Conservation (phyloP, 2,888 invertebrate genomes). For the Doris montereyensis region DNA sequence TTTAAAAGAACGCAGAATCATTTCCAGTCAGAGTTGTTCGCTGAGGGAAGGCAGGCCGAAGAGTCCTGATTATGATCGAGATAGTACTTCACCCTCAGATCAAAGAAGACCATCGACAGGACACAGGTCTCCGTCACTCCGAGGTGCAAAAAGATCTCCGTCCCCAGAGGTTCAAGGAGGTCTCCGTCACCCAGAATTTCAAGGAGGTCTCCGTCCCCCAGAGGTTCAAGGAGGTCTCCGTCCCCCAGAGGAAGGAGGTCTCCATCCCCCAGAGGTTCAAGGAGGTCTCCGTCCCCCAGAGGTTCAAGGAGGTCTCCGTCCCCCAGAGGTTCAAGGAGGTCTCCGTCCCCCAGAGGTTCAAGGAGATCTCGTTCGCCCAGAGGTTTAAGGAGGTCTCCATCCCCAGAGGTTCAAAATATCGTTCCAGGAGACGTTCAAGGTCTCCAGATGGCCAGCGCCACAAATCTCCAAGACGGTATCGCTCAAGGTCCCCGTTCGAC, state of each 20-base stretch:
- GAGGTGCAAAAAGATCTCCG: neutral
- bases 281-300: too few species aligned
- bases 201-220: neutral
- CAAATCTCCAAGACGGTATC: neutral
- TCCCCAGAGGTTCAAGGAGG: neutral
- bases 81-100: too few species aligned
- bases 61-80: neutral
- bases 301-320: too few species aligned
- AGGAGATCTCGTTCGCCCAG: too few species aligned
- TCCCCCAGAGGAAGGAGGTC: too few species aligned
- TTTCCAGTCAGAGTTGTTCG: neutral
- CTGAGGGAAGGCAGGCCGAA: neutral
- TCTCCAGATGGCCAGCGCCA: neutral
- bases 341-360: too few species aligned
- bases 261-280: too few species aligned
- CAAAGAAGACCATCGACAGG: neutral
- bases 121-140: slow-evolving; percentile 8
- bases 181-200: neutral
- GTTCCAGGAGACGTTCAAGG: neutral
- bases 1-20: slow-evolving; percentile 21
- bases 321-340: too few species aligned
- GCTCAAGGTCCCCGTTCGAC: neutral
- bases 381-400: neutral
- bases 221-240: too few species aligned
- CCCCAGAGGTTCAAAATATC: too few species aligned